phyloP scores from a whole-genome alignment of 2,113 vertebrate genomes.

The Illadopsis cleaveri region DNA sequence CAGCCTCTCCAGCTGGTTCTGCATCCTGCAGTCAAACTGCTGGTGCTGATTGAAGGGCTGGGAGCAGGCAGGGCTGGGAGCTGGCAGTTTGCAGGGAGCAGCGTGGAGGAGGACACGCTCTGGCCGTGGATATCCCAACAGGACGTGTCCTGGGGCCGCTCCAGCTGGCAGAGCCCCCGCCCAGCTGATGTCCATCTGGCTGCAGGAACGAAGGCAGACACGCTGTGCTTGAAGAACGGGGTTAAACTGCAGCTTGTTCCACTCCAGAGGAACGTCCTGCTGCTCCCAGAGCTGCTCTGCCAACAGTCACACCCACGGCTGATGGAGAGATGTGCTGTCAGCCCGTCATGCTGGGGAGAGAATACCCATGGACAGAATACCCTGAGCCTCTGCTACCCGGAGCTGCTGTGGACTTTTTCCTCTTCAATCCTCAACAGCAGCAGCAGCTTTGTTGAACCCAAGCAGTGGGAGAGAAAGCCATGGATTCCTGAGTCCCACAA shows the following conservation, averaged over 20 bases:
- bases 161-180: neutral
- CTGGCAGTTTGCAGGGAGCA: neutral
- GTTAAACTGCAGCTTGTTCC: neutral
- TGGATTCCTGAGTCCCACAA: fast-evolving
- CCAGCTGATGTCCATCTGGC: neutral
- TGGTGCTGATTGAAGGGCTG: neutral
- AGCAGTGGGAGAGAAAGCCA: neutral
- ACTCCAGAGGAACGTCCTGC: neutral
- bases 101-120: neutral
- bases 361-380: neutral
- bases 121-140: fast-evolving
- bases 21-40: neutral
- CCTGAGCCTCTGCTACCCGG: neutral
- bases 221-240: neutral
- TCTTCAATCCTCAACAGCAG: neutral
- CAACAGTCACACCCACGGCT: fast-evolving
- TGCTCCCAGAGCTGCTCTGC: neutral
- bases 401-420: neutral
- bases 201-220: neutral
- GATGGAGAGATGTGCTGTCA: neutral
- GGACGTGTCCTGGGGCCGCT: neutral
- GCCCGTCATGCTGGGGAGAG: fast-evolving
- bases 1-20: neutral
- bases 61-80: neutral
- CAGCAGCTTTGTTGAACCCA: neutral